A percentile compares a stretch with the other conserved stretches of the same genome.
phyloP scores from a whole-genome alignment of 1,140 invertebrate species.

The Orchestia grillus region DNA sequence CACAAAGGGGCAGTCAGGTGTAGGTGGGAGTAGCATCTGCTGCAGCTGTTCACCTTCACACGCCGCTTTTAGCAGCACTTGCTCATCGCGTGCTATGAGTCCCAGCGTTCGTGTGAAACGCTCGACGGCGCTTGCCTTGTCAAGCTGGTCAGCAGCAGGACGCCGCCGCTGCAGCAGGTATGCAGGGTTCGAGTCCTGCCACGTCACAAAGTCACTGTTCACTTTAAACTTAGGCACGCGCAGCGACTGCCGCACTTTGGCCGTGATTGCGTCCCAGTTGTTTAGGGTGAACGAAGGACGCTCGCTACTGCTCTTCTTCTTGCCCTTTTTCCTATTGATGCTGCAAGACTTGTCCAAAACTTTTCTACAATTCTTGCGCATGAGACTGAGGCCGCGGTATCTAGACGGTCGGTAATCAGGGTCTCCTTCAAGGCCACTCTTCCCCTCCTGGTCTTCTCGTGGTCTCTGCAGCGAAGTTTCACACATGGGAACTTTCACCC shows the following conservation, averaged over 20 bases:
- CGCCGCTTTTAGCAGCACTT: not conserved
- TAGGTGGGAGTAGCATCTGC: not conserved
- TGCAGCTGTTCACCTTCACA: not conserved
- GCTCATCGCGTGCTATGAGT: not conserved
- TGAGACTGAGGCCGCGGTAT: not conserved
- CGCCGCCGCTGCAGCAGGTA: not conserved
- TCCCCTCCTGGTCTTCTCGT: not conserved
- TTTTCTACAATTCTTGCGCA: no score
- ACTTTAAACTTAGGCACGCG: conserved; percentile 38
- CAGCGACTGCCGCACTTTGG: conserved; percentile 29
- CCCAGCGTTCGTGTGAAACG: not conserved
- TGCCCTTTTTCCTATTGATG: not conserved
- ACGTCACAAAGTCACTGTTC: not conserved
- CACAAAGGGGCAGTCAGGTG: not conserved
- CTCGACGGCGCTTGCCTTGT: not conserved
- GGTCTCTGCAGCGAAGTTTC: not conserved
- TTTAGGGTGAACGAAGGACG: conserved; percentile 22
- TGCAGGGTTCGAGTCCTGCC: not conserved
- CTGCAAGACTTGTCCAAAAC: not conserved
- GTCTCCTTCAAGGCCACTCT: not conserved
- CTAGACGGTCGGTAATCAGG: not conserved
- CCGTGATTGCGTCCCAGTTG: not conserved
- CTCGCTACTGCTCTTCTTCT: not conserved
- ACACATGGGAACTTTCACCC: not conserved
- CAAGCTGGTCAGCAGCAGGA: not conserved